Base-by-base conservation (phyloP, 2,113 vertebrate species). In the Dissostichus mawsoni region DNA sequence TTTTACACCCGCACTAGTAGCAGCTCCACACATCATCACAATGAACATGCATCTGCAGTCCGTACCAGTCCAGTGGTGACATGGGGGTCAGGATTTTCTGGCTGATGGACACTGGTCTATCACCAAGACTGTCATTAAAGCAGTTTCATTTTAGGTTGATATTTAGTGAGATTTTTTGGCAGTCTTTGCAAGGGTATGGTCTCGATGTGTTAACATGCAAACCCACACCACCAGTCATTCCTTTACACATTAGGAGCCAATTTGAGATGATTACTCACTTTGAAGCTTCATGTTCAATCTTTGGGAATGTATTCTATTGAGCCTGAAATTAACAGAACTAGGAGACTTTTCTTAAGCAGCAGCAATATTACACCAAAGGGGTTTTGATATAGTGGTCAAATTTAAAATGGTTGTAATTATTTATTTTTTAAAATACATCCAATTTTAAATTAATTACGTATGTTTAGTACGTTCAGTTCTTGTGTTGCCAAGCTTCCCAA, bases 1-100 rank as follows among this genome's bases (percentile, higher is more conserved):
- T 92, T 92, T 89, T 80, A 87, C 78, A 84, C 77, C 74, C 52
- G 25, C 23, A 53, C 72, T 65, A 69, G 65, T 86, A 89, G 89
- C 82, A 70, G 73, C 89, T 62, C 18, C 66, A 74, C 65, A 85
- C 95, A 96, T 96, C 85, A 87, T 93, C 89, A 93, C 87, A 73
- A 82, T 85, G 87, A 90, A 83, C 85, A 41, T 8, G 81, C 76
- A 80, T 71, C 75, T 61, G 62, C 56, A 81, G 25, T 11, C 67
- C 92, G 80, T 85, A 76, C 92, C 63, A 33, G 80, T 74, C 72
- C 73, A 53, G 53, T 44, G 20, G 53, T 52, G 81, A 76, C 72
- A 72, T 71, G 8, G 11, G 58, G 86, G 83, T 86, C 74, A 72
- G 36, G 4, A 47, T 3, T 47, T 50, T 76, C 51, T 36, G 58